Evolutionary conservation across 2,888 invertebrate species (phyloP).

Genomic region (Ceraclea dissimilis): DNA sequence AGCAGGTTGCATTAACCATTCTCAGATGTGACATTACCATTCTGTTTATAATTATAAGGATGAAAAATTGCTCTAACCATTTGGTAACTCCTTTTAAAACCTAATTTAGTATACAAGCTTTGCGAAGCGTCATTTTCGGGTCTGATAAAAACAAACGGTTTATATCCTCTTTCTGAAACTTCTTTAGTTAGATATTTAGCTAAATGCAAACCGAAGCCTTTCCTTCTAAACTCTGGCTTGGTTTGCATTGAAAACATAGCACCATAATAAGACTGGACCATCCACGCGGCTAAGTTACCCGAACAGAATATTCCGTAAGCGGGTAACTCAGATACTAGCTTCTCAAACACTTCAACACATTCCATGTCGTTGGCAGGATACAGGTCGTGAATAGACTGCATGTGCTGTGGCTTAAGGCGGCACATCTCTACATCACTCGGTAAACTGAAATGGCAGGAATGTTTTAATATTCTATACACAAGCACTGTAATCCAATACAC

Average conservation of each 20-base stretch:
- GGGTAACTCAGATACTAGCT: slow-evolving; percentile 67
- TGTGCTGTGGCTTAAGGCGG: slow-evolving; percentile 68
- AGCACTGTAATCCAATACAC: not conserved
- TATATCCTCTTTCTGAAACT: slow-evolving; percentile 66
- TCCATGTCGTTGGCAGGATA: slow-evolving; percentile 87
- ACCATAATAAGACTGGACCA: slow-evolving; percentile 86
- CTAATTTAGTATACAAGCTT: slow-evolving; percentile 74
- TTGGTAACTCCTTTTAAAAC: slow-evolving; percentile 72
- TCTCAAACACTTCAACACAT: slow-evolving; percentile 74
- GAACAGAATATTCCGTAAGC: slow-evolving; percentile 74
- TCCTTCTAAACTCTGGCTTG: slow-evolving; percentile 63
- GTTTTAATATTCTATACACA: not conserved
- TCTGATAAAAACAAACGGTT: slow-evolving; percentile 79
- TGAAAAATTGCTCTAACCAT: slow-evolving; percentile 73
- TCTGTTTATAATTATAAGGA: slow-evolving; percentile 35
- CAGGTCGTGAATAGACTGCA: slow-evolving; percentile 74
- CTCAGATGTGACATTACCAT: slow-evolving; percentile 18
- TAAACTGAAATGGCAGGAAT: slow-evolving; percentile 34
- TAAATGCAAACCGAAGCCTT: slow-evolving; percentile 69
- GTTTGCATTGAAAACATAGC: slow-evolving; percentile 93
- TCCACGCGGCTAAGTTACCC: slow-evolving; percentile 78
- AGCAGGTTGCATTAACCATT: slow-evolving; percentile 11
- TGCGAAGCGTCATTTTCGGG: slow-evolving; percentile 83
- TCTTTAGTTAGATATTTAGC: slow-evolving; percentile 59
- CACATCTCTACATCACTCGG: slow-evolving; percentile 68